Base-by-base conservation (phyloP, 2,888 invertebrate genomes). In the Helleia helle region DNA sequence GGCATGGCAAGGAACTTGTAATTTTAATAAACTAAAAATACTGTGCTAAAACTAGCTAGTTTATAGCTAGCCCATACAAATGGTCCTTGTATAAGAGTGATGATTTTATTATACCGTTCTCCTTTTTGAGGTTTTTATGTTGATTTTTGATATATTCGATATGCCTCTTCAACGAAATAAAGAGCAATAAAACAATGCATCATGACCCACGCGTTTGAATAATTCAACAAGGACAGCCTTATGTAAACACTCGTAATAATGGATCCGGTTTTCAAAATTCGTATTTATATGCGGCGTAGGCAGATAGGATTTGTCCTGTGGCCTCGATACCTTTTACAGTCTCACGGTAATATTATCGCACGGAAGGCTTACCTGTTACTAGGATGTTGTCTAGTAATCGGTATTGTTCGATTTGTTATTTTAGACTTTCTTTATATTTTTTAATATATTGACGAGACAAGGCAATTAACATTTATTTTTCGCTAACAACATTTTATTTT, bases 171-270 rank as follows among this genome's bases (percentile, higher is more conserved):
- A 30, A 30, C 14, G 15, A 15, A 18, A 18, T 18, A 15, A 15
- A 30, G 15, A 30, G 30, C 15, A 15, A 30, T 34, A 11, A 34
- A 6, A 34, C 34, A 34, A 34, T 34, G 22, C 34, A 34, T 34
- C 7, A 34, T 34, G 18, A 12, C 18, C 34, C 34, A 34, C 34
- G 34, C 34, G 9, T 1, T 12, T 34, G 34, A 34, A 34, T 34
- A 8, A 34, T 34, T 34, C 34, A 34, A 34, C 34, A 22, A 34
- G 34, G 34, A 34, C 22, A 18, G 34, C 34, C 34, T 22, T 34
- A 34, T 22, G 22, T 12, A 17, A 9, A 18, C 22, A 12, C 11
- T 15, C 18, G 4, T 34, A 34, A n/a, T n/a, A n/a, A 34, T 34
- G 22, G 34, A 8, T 18, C 34, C 18, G 22, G 34, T 34, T 34